phyloP scores from a whole-genome alignment of 2,888 invertebrate species.

The Drosophila peninsularis region DNA sequence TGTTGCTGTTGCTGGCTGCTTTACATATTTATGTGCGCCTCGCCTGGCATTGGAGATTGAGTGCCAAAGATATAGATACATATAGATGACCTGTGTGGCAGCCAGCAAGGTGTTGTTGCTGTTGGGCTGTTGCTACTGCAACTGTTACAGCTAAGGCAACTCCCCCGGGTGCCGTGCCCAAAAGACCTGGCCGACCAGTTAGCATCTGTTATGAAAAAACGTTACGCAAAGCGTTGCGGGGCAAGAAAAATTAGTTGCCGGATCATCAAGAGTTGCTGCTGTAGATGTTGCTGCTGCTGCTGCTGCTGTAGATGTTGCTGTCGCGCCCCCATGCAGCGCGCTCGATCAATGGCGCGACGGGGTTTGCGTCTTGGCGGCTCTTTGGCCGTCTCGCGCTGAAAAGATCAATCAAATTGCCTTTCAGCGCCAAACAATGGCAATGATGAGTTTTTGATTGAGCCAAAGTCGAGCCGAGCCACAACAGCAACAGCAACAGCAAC shows the following conservation, averaged over 20 bases:
- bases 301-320: constrained; percentile 28
- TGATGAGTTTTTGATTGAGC: constrained; percentile 68
- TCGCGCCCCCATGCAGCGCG: constrained; percentile 54
- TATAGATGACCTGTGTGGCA: constrained; percentile 69
- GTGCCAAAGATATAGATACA: constrained; percentile 46
- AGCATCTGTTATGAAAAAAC: constrained; percentile 66
- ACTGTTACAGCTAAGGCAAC: constrained; percentile 50
- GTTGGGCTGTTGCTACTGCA: constrained; percentile 49
- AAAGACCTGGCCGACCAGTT: constrained; percentile 52
- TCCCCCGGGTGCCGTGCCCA: constrained; percentile 59
- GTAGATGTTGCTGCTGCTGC: constrained; percentile 12
- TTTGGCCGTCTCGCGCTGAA: constrained; percentile 53
- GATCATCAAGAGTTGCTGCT: constrained; percentile 47
- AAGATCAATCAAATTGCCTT: constrained; percentile 72
- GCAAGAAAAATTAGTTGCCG: constrained; percentile 44
- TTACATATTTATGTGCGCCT: constrained; percentile 68
- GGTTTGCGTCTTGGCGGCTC: constrained; percentile 44
- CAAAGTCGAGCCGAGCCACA: constrained; percentile 19
- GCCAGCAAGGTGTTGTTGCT: constrained; percentile 35
- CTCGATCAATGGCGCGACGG: constrained; percentile 61
- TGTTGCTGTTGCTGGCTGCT: constrained; percentile 36
- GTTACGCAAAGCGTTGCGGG: constrained; percentile 51
- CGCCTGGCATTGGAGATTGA: constrained; percentile 53
- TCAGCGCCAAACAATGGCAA: constrained; percentile 62
- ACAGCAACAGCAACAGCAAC: constrained; percentile 18